Base-by-base conservation (phyloP, 1,140 invertebrate genomes). In the Vollenhovia emeryi region DNA sequence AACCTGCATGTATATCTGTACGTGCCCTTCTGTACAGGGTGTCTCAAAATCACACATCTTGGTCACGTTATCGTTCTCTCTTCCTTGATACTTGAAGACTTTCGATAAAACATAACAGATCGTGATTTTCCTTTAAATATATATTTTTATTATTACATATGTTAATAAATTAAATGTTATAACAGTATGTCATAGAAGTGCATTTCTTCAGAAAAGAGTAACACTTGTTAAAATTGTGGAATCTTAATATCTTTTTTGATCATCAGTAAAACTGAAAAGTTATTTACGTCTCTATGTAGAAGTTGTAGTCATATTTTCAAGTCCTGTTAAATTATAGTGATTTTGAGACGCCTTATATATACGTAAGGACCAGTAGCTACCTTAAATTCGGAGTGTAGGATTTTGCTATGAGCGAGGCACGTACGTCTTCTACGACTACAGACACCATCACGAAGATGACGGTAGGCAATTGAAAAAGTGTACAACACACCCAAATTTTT, bases 391-490 rank as follows among this genome's bases (percentile, higher is more conserved):
- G 48, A 15, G 57, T 55, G 60, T 68, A 79, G 21, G 13, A 84
- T 73, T 43, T 9, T 84, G 57, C 30, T 43, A 52, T 40, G 60
- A 57, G 55, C 64, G 18, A 60, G 59, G 69, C 84, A 86, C 88
- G 82, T 86, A 85, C 85, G 59, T 86, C 57, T 84, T 84, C 84
- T 84, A 91, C 68, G 60, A 86, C 66, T 76, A 85, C 62, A 85
- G 88, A 89, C 88, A 78, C 79, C 57, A 84, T 89, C 86, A 73
- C 86, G 57, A 85, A 84, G 71, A 89, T 83, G 80, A 71, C 76
- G 71, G 60, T 50, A 40, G 66, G 48, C 60, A 88, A 90, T 68
- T 78, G 87, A 88, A 90, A 90, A 87, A 87, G 71, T 84, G 87
- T 73, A 86, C 79, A 74, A 79, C 62, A 66, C 52, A 13, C 45